Evolutionary conservation across 1,140 invertebrate genomes (phyloP), one percentile per base, ranked within the genome.

Genomic region (Drosophila ironensis): DNA sequence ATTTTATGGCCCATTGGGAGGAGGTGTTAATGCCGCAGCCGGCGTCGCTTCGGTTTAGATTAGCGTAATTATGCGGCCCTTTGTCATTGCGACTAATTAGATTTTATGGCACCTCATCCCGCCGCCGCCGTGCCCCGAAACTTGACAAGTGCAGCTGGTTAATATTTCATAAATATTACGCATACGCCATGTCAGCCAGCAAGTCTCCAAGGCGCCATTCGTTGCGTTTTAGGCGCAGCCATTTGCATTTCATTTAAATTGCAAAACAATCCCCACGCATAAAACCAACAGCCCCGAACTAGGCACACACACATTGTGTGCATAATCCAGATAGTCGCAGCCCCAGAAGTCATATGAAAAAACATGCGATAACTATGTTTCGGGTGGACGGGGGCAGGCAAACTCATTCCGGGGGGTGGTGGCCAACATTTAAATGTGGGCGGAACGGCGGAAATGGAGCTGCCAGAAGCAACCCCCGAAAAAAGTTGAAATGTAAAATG

Each of bases 181-280:
- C 77, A 82, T 82, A 82, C 57, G 63, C 59, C 33, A 19, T 19
- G 28, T 33, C 28, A 24, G 45, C 14, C 25, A 25, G 27, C 51
- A 77, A 60, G 16, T 73, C 78, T 78, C 78, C 16, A 61, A 77
- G 73, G 73, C 59, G 28, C 53, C 72, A 76, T 76, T 72, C 27
- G 27, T 50, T 67, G 44, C 59, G 37, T 38, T 61, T 51, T 48
- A 40, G 50, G 44, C 46, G 67, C 47, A 66, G 48, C 57, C 77
- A 82, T 82, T 82, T 82, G 78, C 78, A 82, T 82, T 73, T 84
- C 69, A 82, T 82, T 84, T 78, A 82, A 82, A 82, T 84, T 84
- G 69, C 64, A 82, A 66, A 84, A 70, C 72, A 72, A 69, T 50
- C 50, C 35, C 38, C 6, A 37, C 46, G 51, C 53, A 72, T 61